Percentiles rank a stretch among this genome's conserved stretches.
phyloP scores from a whole-genome alignment of 2,113 vertebrate species.

The Orthonyx spaldingii region DNA sequence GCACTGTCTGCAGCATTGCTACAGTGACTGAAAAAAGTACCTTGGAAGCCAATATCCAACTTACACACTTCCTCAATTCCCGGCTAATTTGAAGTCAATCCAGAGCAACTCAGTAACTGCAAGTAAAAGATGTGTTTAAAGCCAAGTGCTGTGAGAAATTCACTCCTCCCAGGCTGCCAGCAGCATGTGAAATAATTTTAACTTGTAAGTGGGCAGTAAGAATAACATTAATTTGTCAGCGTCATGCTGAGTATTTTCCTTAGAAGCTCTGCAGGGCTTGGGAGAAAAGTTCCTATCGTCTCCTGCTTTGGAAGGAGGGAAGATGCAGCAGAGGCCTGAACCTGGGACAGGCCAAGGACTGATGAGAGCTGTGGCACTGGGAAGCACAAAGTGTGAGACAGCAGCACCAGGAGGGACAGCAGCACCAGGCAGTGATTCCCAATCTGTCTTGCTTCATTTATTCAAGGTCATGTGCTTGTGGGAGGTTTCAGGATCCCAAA shows the following conservation, averaged over 20 bases:
- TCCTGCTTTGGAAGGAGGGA: background rate
- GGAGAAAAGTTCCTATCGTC: background rate
- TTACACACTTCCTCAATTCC: background rate
- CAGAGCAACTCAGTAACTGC: background rate
- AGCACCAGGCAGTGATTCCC: background rate
- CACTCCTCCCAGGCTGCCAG: background rate
- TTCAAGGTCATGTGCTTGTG: background rate
- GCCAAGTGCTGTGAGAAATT: background rate
- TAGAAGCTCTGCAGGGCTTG: background rate
- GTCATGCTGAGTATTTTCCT: background rate
- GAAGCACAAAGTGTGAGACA: background rate
- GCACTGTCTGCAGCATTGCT: background rate
- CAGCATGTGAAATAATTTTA: background rate
- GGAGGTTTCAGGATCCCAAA: background rate
- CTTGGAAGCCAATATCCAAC: background rate
- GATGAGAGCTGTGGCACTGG: background rate
- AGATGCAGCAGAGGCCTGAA: background rate
- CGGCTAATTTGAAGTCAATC: background rate
- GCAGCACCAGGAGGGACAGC: background rate
- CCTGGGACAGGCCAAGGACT: background rate
- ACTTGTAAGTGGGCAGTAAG: background rate
- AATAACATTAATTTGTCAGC: background rate
- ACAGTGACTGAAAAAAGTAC: background rate
- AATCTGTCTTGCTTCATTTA: background rate
- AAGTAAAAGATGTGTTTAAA: background rate